Evolutionary conservation across 2,797 vertebrate genomes (phyloP), one percentile per base, ranked within the genome.

Genomic region (Gobionotothen gibberifrons): DNA sequence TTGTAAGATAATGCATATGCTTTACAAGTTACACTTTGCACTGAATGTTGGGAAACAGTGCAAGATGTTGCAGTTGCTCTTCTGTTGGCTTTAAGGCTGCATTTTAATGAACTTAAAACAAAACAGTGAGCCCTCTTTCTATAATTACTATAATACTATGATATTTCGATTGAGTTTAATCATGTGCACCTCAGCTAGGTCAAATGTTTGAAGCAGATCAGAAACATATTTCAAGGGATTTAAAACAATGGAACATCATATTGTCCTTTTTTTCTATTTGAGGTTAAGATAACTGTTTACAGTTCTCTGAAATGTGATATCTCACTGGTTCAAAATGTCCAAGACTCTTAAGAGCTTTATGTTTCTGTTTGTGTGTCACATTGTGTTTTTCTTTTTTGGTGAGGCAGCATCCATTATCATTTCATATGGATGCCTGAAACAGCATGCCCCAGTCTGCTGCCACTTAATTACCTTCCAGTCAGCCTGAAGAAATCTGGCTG

Each of bases 401-500:
- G 76, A 84, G 55, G 83, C 79, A 89, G 79, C 69, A 87, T 80
- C 54, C 73, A 81, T 86, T 84, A 84, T 88, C 79, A 86, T 88
- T 88, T 91, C 85, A 86, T 87, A 80, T 9, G 43, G 65, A 87
- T 83, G 83, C 83, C 87, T 90, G 87, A 90, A 91, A 88, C 91
- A 93, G 90, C 85, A 84, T 84, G 87, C 74, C 89, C 87, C 87
- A 89, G 78, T 90, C 91, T 89, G 84, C 90, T 92, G 90, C 87
- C 87, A 92, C 85, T 93, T 94, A 93, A 93, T 92, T 93, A 93
- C 86, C 90, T 90, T 89, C 83, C 82, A 88, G 82, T 89, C 85
- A 84, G 85, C 85, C 86, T 85, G 87, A 75, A 81, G 84, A 84
- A 85, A 83, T 85, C 85, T 93, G 90, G 92, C 89, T 88, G n/a